These are phyloP conservation scores for Burhinus bistriatus DNA, from an alignment of 2,113 vertebrate genomes.

Conservation along the genomic window DNA sequence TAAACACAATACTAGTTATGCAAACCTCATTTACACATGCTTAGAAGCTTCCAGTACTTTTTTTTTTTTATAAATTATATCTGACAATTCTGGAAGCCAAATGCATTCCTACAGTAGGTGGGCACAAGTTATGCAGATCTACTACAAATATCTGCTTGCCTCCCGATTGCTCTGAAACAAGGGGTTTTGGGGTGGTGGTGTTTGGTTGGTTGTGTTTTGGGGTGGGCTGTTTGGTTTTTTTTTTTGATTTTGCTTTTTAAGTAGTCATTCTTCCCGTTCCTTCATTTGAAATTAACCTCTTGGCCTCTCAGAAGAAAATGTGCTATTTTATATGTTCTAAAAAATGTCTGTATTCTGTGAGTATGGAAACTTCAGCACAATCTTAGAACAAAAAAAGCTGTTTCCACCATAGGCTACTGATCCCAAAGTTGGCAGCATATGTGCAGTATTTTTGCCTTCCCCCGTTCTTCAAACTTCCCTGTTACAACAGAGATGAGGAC, in stretches of 20 bases:
- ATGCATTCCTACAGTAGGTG: neutral
- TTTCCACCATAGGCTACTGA: neutral
- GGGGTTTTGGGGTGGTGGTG: accelerated
- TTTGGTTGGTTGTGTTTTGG: neutral
- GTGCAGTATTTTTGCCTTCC: neutral
- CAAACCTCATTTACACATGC: neutral
- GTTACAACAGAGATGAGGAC: neutral
- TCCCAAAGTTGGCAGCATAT: neutral
- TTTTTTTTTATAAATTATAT: neutral
- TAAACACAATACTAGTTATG: neutral
- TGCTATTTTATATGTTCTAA: neutral
- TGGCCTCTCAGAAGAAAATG: neutral
- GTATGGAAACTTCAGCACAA: neutral
- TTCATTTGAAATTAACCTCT: neutral
- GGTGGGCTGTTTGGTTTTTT: neutral
- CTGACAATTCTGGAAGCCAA: neutral
- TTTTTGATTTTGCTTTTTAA: neutral
- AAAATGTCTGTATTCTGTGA: neutral
- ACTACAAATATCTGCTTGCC: neutral
- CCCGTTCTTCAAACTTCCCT: neutral
- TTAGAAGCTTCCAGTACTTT: neutral
- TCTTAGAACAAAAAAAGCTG: neutral
- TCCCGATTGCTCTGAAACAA: neutral
- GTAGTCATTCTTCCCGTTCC: neutral
- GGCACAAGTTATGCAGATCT: neutral